phyloP scores from a whole-genome alignment of 2,888 invertebrate genomes.

The Busseola fusca region DNA sequence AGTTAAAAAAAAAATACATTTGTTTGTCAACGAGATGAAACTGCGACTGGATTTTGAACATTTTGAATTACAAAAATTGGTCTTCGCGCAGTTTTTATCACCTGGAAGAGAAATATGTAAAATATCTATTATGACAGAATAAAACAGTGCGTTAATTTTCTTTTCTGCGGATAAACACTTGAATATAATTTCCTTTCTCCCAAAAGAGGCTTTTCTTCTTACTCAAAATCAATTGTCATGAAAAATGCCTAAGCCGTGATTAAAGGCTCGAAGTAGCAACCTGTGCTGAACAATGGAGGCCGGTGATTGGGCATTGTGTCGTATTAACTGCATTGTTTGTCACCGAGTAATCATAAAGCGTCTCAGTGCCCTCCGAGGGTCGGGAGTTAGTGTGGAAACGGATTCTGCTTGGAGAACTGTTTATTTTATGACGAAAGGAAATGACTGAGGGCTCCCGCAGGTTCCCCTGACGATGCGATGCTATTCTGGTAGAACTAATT shows the following conservation, averaged over 20 bases:
- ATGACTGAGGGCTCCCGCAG: not conserved
- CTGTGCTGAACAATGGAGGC: slow-evolving; percentile 62
- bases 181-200: not conserved
- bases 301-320: slow-evolving; percentile 87
- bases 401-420: slow-evolving; percentile 41
- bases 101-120: not conserved
- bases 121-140: not conserved
- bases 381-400: slow-evolving; percentile 64
- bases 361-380: slow-evolving; percentile 77
- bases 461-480: not conserved
- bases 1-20: no score
- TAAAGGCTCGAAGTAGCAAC: slow-evolving; percentile 44
- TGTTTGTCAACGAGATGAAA: no score
- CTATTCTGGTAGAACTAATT: not conserved
- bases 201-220: slow-evolving; percentile 10
- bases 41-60: no score
- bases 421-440: not conserved
- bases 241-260: slow-evolving; percentile 41
- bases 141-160: not conserved
- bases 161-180: not conserved
- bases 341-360: slow-evolving; percentile 82
- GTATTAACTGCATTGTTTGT: slow-evolving; percentile 87
- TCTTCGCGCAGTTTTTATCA: not conserved
- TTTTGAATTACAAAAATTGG: no score
- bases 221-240: slow-evolving; percentile 38